Base-by-base conservation (phyloP, 2,113 vertebrate genomes). In the Sinocyclocheilus rhinocerous region DNA sequence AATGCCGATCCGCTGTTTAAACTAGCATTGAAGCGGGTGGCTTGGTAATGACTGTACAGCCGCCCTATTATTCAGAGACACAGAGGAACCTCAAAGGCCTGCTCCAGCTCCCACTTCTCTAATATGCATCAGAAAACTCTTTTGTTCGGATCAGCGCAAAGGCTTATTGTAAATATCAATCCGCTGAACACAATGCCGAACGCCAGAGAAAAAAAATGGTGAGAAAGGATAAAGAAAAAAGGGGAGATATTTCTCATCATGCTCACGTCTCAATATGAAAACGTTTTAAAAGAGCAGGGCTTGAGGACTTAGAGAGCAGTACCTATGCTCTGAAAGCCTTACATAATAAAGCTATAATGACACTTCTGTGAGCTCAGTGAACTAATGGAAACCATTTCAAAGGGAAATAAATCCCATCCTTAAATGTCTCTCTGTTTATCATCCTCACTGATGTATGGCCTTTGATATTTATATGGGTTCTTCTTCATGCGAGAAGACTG, bases 341-440 rank as follows among this genome's bases (percentile, higher is more conserved):
- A 87, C 84, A 83, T 89, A 85, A 85, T 86, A 85, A 89, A 89
- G 86, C 86, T 83, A 61, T 87, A 89, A 89, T 79, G 86, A 81
- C 84, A 86, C 83, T 55, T 55, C 88, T 24, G 16, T 45, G 67
- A 87, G 86, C 85, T 89, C 83, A 87, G 83, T 16, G 65, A 80
- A 85, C 81, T 81, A 87, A 85, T 83, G 78, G 65, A 85, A 87
- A 82, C 52, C 26, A 33, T 87, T 89, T 87, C 88, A 87, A 89
- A 89, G 83, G 29, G 55, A 87, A 80, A 76, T 77, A 85, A 87
- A 87, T 87, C 86, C 83, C 87, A 57, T 69, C 78, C 80, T 87
- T 85, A 87, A 89, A 87, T 52, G 85, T 76, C 18, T 73, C 24
- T 85, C 81, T 87, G 82, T 87, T 89, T 72, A 77, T 81, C 69